Evolutionary conservation across 23 tunicate genomes (phyloP).

Genomic region (Oikopleura albicans): DNA sequence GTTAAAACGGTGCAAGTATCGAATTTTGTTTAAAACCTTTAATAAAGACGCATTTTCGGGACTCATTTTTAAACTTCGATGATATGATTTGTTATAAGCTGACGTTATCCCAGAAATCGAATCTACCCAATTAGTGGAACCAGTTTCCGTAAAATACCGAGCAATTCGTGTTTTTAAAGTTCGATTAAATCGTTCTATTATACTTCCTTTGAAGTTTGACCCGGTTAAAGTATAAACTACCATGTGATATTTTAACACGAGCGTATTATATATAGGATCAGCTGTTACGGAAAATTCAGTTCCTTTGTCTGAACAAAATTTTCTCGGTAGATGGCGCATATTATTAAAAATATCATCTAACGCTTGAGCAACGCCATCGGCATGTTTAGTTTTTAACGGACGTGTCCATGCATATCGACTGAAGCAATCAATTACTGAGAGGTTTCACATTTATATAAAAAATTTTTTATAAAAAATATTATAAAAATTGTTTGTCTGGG

Average conservation of each 20-base stretch:
- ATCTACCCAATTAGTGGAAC: not conserved
- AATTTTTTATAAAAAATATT: no score
- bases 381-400: not conserved
- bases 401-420: not conserved
- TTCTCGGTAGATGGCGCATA: not conserved
- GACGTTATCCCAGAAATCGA: not conserved
- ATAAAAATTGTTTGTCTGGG: no score
- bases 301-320: not conserved
- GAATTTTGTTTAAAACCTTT: not conserved
- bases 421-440: not conserved
- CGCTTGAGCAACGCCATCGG: not conserved
- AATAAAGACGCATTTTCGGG: not conserved
- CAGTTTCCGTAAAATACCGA: not conserved
- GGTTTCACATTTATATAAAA: no score
- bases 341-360: not conserved
- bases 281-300: not conserved
- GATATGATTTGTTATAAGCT: not conserved
- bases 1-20: no score
- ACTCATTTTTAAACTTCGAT: not conserved
- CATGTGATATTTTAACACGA: not conserved
- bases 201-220: not conserved
- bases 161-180: not conserved
- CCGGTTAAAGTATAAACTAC: not conserved
- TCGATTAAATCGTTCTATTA: not conserved
- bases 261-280: not conserved